These are phyloP conservation scores for Falco punctatus DNA, from an alignment of 2,113 vertebrate species.

Conservation along the genomic window DNA sequence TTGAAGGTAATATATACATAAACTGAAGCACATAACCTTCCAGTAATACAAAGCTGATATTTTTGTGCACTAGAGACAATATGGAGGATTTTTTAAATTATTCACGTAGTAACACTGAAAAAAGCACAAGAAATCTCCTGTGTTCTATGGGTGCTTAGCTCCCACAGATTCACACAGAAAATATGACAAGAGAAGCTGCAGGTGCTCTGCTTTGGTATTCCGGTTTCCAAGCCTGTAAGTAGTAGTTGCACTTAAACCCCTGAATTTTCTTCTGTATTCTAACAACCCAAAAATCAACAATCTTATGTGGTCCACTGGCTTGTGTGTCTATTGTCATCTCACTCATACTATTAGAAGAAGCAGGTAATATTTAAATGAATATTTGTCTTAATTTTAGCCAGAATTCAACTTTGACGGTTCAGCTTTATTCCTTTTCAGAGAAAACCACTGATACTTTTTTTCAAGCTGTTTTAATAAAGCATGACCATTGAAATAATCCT, in stretches of 20 bases:
- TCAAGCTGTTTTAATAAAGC: not conserved
- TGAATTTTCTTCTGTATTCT: not conserved
- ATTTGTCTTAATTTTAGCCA: not conserved
- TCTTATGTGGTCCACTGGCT: not conserved
- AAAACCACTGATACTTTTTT: not conserved
- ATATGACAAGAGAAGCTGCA: not conserved
- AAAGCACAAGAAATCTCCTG: not conserved
- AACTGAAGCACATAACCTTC: not conserved
- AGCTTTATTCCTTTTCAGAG: not conserved
- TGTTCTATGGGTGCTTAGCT: not conserved
- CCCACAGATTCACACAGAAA: accelerated
- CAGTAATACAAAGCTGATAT: not conserved
- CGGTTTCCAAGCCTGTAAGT: not conserved
- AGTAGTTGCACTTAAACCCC: not conserved
- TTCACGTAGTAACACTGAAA: not conserved
- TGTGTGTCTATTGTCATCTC: not conserved
- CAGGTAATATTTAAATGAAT: not conserved
- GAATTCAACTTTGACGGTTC: not conserved
- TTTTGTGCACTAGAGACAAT: not conserved
- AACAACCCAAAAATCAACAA: not conserved
- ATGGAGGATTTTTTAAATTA: not conserved
- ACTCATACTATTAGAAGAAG: not conserved
- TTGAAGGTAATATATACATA: not conserved
- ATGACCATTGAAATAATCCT: not conserved
- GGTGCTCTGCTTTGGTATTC: not conserved